Evolutionary conservation across 1,140 invertebrate species (phyloP), one percentile per base, ranked within the genome.

Genomic region (Drosophila oshimai): DNA sequence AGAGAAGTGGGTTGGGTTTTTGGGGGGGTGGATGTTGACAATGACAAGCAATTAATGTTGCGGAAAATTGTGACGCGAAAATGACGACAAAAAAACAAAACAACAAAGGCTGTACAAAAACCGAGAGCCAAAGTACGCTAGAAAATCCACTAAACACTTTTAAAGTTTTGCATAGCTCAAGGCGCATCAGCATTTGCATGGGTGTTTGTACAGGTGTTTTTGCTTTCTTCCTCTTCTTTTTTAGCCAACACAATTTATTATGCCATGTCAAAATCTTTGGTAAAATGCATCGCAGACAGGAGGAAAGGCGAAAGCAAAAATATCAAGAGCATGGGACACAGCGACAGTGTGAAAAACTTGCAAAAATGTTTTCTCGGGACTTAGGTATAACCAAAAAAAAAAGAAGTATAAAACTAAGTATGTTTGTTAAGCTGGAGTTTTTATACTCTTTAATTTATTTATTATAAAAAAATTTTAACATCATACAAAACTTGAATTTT

Each of bases 21-120:
- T 29, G 28, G 53, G 28, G 26, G 34, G 24, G 42, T 46, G 44
- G 49, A 18, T 68, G 72, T 69, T 75, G 74, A 78, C 74, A 78
- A 78, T 78, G 75, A 78, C 75, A 78, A 79, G 75, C 75, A 78
- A 78, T 78, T 78, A 78, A 78, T 78, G 75, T 78, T 68, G 75
- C 75, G 50, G 75, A 78, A 78, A 78, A 78, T 78, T 78, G 74
- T 78, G 75, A 42, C 24, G 68, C 68, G 46, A 71, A 71, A 77
- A 72, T 44, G 44, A 46, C 51, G n/a, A n/a, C n/a, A n/a, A n/a
- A n/a, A n/a, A n/a, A n/a, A n/a, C 57, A 67, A 71, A 76, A 76
- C 57, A 60, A 70, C 26, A 54, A 20, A 50, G 34, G 47, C 29
- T 4, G 10, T n/a, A 31, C 7, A 24, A 9, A n/a, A 10, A 20